Evolutionary conservation across 2,797 vertebrate species (phyloP).

Genomic region (Eulemur coronatus): DNA sequence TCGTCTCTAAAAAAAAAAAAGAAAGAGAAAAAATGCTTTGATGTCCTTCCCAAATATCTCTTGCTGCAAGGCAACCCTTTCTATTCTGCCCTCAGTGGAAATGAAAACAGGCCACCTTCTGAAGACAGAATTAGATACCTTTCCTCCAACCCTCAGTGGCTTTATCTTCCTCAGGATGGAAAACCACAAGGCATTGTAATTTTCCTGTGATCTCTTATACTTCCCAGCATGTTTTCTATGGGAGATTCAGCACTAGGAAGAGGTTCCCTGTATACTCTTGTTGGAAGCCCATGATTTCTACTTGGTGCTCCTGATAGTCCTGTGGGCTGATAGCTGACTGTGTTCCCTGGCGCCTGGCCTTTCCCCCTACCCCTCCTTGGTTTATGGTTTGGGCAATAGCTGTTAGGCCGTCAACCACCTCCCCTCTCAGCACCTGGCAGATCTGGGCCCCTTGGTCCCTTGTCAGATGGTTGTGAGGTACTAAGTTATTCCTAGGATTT

Average conservation of each 20-base stretch:
- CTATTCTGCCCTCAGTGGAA: background rate
- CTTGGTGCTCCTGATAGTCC: background rate
- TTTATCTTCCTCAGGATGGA: background rate
- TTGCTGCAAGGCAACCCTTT: background rate
- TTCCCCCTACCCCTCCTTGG: background rate
- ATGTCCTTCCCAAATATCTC: background rate
- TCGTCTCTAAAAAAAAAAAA: background rate
- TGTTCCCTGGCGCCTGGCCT: background rate
- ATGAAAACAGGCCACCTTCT: slow-evolving; percentile 17
- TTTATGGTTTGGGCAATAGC: background rate
- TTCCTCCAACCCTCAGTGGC: background rate
- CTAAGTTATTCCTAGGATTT: background rate
- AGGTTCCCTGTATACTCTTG: background rate
- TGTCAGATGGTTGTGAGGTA: background rate
- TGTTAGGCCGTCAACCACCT: background rate
- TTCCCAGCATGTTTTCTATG: background rate
- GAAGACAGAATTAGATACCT: background rate
- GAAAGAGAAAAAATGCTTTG: background rate
- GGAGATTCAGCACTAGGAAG: background rate
- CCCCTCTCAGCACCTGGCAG: background rate
- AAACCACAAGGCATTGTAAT: background rate
- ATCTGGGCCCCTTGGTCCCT: background rate
- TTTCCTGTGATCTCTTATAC: background rate
- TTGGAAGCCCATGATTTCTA: background rate
- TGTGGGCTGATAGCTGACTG: background rate